These are phyloP conservation scores for Physella acuta DNA, from an alignment of 1,140 invertebrate species.

Conservation along the genomic window DNA sequence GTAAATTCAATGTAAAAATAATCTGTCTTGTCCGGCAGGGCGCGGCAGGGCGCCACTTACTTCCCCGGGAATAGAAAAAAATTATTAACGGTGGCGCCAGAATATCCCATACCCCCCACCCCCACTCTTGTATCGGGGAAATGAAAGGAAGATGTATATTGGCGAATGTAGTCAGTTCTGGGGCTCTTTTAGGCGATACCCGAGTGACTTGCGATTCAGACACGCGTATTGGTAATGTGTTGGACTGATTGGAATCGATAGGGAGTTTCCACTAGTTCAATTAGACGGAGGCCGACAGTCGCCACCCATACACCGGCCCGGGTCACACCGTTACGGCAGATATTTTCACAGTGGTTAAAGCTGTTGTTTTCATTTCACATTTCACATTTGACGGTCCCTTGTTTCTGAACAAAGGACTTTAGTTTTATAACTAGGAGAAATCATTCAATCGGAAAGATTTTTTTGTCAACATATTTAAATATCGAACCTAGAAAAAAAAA, in stretches of 20 bases:
- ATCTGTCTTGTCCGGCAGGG: too few relatives aligned
- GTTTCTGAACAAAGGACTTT: too few relatives aligned
- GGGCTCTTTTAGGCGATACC: background rate
- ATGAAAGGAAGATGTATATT: conserved; percentile 23
- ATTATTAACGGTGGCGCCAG: conserved; percentile 14
- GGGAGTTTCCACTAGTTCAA: conserved; percentile 13
- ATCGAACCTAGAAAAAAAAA: too few relatives aligned
- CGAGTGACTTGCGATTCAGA: conserved; percentile 18
- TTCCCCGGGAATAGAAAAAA: background rate
- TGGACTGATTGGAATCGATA: conserved; percentile 15
- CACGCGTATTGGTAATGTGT: conserved; percentile 21
- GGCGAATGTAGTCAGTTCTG: conserved; percentile 3
- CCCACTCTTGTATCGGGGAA: conserved; percentile 1
- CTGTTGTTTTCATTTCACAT: too few relatives aligned
- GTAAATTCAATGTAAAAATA: too few relatives aligned
- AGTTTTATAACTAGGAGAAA: too few relatives aligned
- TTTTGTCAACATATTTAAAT: too few relatives aligned
- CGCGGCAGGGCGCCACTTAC: too few relatives aligned
- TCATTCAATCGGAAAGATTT: too few relatives aligned
- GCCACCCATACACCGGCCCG: background rate
- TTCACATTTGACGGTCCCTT: too few relatives aligned
- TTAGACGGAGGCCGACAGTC: conserved; percentile 21
- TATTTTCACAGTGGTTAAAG: too few relatives aligned
- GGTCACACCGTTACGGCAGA: conserved; percentile 19
- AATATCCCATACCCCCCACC: background rate